These are phyloP conservation scores for Panthera tigris DNA, from an alignment of 2,113 vertebrate genomes.

Conservation along the genomic window DNA sequence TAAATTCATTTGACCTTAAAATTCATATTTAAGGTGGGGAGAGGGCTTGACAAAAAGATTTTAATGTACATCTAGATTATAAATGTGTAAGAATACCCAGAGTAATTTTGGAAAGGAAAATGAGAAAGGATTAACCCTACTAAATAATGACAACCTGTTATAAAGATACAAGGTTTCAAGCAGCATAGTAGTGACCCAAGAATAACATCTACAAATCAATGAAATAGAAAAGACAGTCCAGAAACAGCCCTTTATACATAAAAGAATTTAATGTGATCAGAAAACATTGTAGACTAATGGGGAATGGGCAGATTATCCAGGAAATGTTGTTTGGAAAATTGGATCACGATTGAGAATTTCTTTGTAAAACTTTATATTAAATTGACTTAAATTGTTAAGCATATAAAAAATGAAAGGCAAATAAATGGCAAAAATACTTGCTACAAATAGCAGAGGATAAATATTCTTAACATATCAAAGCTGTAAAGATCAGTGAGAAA, in stretches of 20 bases:
- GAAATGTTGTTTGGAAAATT: background rate
- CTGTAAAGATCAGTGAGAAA: background rate
- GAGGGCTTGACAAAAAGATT: background rate
- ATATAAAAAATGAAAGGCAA: conserved; percentile 18
- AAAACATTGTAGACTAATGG: background rate
- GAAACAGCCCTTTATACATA: background rate
- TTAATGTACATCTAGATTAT: background rate
- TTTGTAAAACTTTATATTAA: conserved; percentile 27
- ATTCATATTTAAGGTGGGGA: background rate
- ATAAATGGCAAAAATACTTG: background rate
- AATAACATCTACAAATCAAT: background rate
- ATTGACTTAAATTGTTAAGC: background rate
- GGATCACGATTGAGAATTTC: background rate
- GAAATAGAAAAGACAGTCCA: background rate
- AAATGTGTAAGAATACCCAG: conserved; percentile 19
- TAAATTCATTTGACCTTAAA: conserved; percentile 45
- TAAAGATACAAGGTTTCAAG: background rate
- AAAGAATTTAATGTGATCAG: background rate
- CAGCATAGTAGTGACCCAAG: background rate
- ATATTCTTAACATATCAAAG: background rate
- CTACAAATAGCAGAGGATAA: background rate
- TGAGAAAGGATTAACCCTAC: background rate
- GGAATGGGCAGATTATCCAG: background rate
- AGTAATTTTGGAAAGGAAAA: conserved; percentile 23
- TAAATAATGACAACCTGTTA: background rate